A percentile compares a stretch with the other conserved stretches of the same genome.
Evolutionary conservation across 2,888 invertebrate species (phyloP).

Genomic region (Branchinecta sandiegonensis): DNA sequence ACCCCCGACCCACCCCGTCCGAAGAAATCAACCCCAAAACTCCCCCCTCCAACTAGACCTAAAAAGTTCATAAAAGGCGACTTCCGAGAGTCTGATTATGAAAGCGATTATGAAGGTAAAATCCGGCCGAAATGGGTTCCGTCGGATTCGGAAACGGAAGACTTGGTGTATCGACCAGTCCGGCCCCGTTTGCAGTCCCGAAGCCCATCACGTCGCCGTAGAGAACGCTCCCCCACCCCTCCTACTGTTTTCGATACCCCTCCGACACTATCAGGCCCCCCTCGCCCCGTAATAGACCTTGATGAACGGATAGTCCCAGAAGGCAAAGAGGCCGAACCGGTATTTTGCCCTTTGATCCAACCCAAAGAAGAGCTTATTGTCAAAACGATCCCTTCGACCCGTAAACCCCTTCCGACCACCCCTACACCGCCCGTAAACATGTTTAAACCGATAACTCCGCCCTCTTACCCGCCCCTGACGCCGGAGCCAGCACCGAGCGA

Average conservation of each 20-base stretch:
- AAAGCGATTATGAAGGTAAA: conserved; percentile 52
- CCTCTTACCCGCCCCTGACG: background rate
- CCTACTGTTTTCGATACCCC: conserved; percentile 48
- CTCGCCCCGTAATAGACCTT: conserved; percentile 37
- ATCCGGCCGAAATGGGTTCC: conserved; percentile 47
- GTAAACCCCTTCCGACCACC: background rate
- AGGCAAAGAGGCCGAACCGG: conserved; percentile 18
- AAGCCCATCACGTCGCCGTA: conserved; percentile 21
- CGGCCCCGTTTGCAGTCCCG: conserved; percentile 34
- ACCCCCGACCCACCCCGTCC: conserved; percentile 35
- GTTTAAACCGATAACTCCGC: conserved; percentile 29
- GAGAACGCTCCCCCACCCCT: conserved; percentile 30
- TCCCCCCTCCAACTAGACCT: conserved; percentile 45
- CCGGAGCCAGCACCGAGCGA: background rate
- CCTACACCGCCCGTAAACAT: conserved; percentile 12
- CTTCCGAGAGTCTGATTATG: conserved; percentile 52
- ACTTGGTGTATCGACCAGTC: conserved; percentile 44
- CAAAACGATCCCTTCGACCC: no score
- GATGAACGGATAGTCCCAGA: conserved; percentile 34
- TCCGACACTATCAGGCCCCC: conserved; percentile 40
- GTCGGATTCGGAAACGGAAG: conserved; percentile 33
- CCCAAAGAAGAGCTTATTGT: conserved; percentile 29
- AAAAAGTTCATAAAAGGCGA: conserved; percentile 50
- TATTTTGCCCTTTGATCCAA: conserved; percentile 32
- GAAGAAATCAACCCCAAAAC: conserved; percentile 32